Evolutionary conservation across 2,888 invertebrate species (phyloP).

Genomic region (Agrilus cyanescens): DNA sequence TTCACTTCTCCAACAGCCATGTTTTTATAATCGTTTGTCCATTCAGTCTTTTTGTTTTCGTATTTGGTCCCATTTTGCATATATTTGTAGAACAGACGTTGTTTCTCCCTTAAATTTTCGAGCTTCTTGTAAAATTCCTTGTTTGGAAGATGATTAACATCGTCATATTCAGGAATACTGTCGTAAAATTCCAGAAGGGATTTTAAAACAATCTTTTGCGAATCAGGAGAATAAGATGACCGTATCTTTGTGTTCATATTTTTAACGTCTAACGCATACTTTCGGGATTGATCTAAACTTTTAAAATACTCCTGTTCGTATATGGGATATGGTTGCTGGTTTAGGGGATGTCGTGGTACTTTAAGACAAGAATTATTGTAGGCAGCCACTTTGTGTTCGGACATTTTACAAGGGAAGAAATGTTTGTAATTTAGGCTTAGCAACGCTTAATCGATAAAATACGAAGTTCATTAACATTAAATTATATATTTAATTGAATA

Average conservation of each 20-base stretch:
- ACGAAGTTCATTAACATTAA: too few relatives aligned
- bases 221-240: constrained; percentile 29
- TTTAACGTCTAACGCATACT: constrained; percentile 26
- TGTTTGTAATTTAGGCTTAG: background rate
- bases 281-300: constrained; percentile 25
- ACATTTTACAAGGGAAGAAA: constrained; percentile 17
- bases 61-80: constrained; percentile 24
- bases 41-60: constrained; percentile 23
- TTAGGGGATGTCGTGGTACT: constrained; percentile 59
- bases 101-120: constrained; percentile 52
- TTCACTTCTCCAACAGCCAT: constrained; percentile 15
- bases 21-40: constrained; percentile 32
- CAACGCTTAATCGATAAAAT: too few relatives aligned
- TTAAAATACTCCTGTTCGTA: constrained; percentile 48
- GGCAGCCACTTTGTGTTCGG: constrained; percentile 44
- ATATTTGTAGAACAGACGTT: constrained; percentile 37
- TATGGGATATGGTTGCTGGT: constrained; percentile 56
- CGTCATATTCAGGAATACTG: constrained; percentile 70
- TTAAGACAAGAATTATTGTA: constrained; percentile 62
- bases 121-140: constrained; percentile 64
- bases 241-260: constrained; percentile 30
- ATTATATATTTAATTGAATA: too few relatives aligned
- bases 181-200: constrained; percentile 61
- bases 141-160: constrained; percentile 62
- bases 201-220: constrained; percentile 40